phyloP scores from a whole-genome alignment of 2,888 invertebrate species.

The Drosophila mayaguana region DNA sequence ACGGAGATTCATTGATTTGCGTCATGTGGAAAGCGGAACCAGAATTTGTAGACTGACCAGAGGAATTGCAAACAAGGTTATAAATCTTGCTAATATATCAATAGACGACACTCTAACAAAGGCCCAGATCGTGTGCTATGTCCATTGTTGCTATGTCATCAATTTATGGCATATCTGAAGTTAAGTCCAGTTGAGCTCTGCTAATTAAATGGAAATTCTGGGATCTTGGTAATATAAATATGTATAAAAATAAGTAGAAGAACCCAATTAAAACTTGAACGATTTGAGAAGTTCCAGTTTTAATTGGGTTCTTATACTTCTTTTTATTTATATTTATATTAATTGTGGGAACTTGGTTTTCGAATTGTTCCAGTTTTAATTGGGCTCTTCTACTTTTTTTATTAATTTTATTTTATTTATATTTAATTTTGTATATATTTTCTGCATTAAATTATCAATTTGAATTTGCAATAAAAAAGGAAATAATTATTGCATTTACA shows the following conservation, averaged over 20 bases:
- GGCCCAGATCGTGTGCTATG: not conserved
- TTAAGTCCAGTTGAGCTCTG: not conserved
- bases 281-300: too few relatives aligned
- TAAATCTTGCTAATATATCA: slow-evolving; percentile 47
- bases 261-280: too few relatives aligned
- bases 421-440: too few relatives aligned
- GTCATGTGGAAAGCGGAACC: slow-evolving; percentile 1
- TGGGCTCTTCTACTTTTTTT: not conserved
- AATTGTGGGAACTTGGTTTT: too few relatives aligned
- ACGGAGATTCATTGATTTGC: not conserved
- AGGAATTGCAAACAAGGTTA: slow-evolving; percentile 14
- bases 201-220: not conserved
- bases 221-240: not conserved
- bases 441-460: too few relatives aligned
- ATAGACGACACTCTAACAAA: not conserved
- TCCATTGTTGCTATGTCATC: not conserved
- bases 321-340: too few relatives aligned
- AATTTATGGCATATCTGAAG: not conserved
- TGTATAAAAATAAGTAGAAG: too few relatives aligned
- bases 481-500: too few relatives aligned
- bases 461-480: too few relatives aligned
- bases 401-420: too few relatives aligned
- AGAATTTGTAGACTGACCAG: not conserved
- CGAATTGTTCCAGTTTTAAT: not conserved
- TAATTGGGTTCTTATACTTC: not conserved